Percentiles rank a stretch among this genome's conserved stretches.
phyloP scores from a whole-genome alignment of 2,888 invertebrate genomes.

The Apotomis capreana region DNA sequence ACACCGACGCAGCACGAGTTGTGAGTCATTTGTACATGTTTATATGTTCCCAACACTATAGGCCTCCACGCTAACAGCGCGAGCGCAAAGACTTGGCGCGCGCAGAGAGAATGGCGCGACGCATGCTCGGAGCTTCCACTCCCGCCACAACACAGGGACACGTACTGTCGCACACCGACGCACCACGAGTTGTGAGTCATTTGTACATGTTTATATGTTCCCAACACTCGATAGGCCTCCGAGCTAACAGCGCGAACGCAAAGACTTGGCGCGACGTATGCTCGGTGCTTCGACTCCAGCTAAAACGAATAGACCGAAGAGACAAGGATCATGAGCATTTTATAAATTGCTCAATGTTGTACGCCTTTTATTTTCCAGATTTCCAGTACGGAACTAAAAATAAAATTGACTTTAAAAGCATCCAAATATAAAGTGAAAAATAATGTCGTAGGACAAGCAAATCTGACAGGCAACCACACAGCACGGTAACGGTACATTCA shows the following conservation, averaged over 20 bases:
- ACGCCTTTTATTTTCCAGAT: too few relatives aligned
- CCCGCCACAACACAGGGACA: slow-evolving; percentile 32
- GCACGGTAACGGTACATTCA: too few relatives aligned
- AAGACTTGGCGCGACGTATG: slow-evolving; percentile 59
- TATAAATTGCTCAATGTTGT: too few relatives aligned
- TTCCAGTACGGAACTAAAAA: too few relatives aligned
- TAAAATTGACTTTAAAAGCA: too few relatives aligned
- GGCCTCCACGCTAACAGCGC: slow-evolving; percentile 37
- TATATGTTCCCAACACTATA: too few relatives aligned
- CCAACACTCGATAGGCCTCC: slow-evolving; percentile 1
- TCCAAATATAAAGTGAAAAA: too few relatives aligned
- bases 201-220: slow-evolving; percentile 29
- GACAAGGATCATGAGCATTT: too few relatives aligned
- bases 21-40: slow-evolving; percentile 31
- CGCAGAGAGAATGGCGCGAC: slow-evolving; percentile 56
- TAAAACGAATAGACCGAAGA: too few relatives aligned
- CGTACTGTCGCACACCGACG: slow-evolving; percentile 30
- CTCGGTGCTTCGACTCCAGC: slow-evolving; percentile 46
- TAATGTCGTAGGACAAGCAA: too few relatives aligned
- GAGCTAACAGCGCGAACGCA: slow-evolving; percentile 52
- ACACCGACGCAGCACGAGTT: slow-evolving; percentile 46
- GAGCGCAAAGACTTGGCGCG: slow-evolving; percentile 58
- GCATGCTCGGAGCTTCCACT: slow-evolving; percentile 50
- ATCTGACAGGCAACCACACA: too few relatives aligned
- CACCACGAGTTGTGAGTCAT: slow-evolving; percentile 46